Evolutionary conservation across 2,797 vertebrate species (phyloP), one percentile per base, ranked within the genome.

Genomic region (Gymnoscopelus microlampas): DNA sequence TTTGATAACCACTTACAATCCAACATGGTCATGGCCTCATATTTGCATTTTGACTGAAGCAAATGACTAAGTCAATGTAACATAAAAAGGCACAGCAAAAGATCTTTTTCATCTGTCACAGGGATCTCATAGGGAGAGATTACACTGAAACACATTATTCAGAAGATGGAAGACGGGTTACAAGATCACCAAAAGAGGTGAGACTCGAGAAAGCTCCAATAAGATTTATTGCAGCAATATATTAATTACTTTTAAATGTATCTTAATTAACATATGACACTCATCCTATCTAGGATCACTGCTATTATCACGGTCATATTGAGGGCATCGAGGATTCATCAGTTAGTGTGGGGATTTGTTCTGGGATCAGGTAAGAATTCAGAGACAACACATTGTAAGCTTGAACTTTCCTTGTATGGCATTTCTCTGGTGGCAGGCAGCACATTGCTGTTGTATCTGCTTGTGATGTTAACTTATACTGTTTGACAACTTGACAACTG

Each of bases 281-380:
- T 29, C 6, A 59, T 67, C 11, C 35, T 3, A 0, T 29, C 1
- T 82, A 98, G 97, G 95, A 96, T 3, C 95, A 95, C 71, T 98
- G 97, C 84, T 95, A 93, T 82, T 98, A 98, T 67, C 97, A 98
- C 19, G 97, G 97, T 8, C 83, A 85, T 0, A 76, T 98, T 39
- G 77, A 82, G 13, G 95, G 93, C n/a, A 51, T 95, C 5, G 2
- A 50, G 0, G 76, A 88, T 79, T 98, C 97, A 0, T 91, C 93
- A 0, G 96, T 88, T 61, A 98, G 96, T 63, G 82, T 98, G 70
- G 96, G 94, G 63, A 89, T 93, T 63, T 98, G 97, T 26, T 35
- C 76, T 0, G 97, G 97, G 53, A 94, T 98, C 71, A 96, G 95
- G 97, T 98, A 81, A 75, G 77, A 72, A 69, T 55, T 44, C 14